Base-by-base conservation (phyloP, 2,113 vertebrate genomes). In the Panthera tigris region DNA sequence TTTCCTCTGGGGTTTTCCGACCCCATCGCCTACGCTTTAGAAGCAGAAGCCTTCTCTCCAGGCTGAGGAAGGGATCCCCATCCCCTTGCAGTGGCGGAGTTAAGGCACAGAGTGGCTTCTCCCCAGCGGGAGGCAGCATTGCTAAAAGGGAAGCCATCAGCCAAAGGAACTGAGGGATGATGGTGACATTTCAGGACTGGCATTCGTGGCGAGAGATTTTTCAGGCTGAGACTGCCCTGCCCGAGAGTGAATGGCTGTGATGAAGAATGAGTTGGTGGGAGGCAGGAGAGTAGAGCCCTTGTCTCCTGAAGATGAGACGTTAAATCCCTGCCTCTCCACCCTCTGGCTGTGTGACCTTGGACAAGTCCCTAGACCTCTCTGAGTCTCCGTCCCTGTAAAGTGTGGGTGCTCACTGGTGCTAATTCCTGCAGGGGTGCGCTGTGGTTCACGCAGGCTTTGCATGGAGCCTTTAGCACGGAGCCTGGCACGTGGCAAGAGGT, bases 401-500 rank as follows among this genome's bases (percentile, higher is more conserved):
- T 0, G 4, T 21, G 50, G 45, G 21, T 7, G 11, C 14, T 7
- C 11, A 11, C 19, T 0, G 2, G 15, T 1, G 19, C 31, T 2
- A 12, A 45, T 4, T 16, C 84, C 89, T 12, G 12, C 7, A 4
- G 82, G 55, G 18, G 5, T 3, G 15, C 2, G 13, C 36, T 10
- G 13, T 18, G 79, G 33, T 8, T 2, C 13, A 10, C 25, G 0
- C 15, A 0, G 25, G 48, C 61, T 11, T 11, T 5, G 5, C 0
- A 9, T 2, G 3, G 5, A 33, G 61, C 36, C 80, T 0, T 7
- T 0, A 3, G 23, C 8, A 0, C 3, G 3, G 63, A 0, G 45
- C 33, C 66, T 0, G 0, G 45, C 16, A 0, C 1, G 0, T 0
- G 4, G 52, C 48, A 4, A 0, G 41, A 0, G 25, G 55, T 41